Base-by-base conservation (phyloP, 2,797 vertebrate genomes). In the Phataginus tricuspis region DNA sequence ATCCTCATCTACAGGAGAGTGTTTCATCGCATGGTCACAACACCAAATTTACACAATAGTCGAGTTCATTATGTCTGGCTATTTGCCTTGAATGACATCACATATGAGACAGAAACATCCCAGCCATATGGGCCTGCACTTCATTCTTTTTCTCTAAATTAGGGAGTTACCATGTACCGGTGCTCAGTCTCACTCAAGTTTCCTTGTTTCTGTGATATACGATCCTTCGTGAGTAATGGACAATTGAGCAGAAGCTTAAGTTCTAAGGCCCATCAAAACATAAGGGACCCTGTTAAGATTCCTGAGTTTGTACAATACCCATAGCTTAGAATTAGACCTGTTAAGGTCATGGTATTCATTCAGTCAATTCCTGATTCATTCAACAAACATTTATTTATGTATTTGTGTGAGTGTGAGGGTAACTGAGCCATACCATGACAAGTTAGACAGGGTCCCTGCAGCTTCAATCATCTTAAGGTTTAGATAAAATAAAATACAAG, bases 141-240 rank as follows among this genome's bases (percentile, higher is more conserved):
- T 79, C 85, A 31, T 51, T 78, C 61, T 84, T 6, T 79, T 75
- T 63, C 21, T 66, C 18, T 16, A 88, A 51, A 69, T 72, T 12
- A 86, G 37, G 37, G 61, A 69, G 13, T 93, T 25, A 49, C 18
- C 59, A 9, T 23, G 39, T 13, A 51, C 29, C 71, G 1, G 6
- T 57, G 5, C 49, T 82, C 9, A 68, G 42, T 45, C 29, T 72
- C 21, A 39, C 1, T 51, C 13, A 79, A 61, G 42, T n/a, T 23
- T 80, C 55, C 39, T 88, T 55, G 31, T 39, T 72, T 87, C 86
- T 88, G 37, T 78, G 37, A 92, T 16, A 42, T n/a, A 13, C 2
- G 25, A n/a, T 39, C 23, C 18, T 79, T 11, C 0, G 45, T 84
- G 21, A 1, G 25, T 53, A n/a, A 61, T 37, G 72, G 29, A 75